These are phyloP conservation scores for Chrysomela aeneicollis DNA, from an alignment of 2,888 invertebrate genomes.

Conservation along the genomic window DNA sequence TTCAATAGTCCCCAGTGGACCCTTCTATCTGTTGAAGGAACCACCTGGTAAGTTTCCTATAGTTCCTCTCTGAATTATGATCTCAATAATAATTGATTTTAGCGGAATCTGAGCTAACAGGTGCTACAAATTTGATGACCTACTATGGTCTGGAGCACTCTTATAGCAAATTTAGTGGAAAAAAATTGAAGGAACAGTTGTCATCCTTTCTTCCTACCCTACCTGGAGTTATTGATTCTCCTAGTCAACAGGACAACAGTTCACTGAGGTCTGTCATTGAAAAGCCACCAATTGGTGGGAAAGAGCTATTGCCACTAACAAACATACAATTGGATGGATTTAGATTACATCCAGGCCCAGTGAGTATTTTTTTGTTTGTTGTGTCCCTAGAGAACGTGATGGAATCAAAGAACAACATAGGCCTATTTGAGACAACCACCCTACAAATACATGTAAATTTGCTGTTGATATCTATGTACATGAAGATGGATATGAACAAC, in stretches of 20 bases:
- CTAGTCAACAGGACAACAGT: slow-evolving; percentile 86
- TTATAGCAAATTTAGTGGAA: slow-evolving; percentile 96
- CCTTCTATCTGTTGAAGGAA: slow-evolving; percentile 98
- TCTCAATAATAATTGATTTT: slow-evolving; percentile 47
- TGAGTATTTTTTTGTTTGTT: slow-evolving; percentile 46
- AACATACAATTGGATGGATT: slow-evolving; percentile 92
- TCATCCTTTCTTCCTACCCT: slow-evolving; percentile 95
- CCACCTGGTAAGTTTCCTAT: slow-evolving; percentile 75
- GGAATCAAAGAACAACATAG: no score
- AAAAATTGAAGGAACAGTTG: slow-evolving; percentile 92
- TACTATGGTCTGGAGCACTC: slow-evolving; percentile 97
- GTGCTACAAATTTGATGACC: slow-evolving; percentile 96
- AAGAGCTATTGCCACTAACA: slow-evolving; percentile 85
- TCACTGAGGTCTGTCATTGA: slow-evolving; percentile 93
- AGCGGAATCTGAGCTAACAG: slow-evolving; percentile 93
- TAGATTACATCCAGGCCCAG: slow-evolving; percentile 92
- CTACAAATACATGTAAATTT: no score
- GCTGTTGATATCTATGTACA: no score
- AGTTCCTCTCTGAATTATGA: neutral
- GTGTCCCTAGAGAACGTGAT: no score
- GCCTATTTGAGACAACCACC: no score
- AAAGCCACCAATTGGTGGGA: slow-evolving; percentile 92
- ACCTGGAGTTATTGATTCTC: slow-evolving; percentile 94
- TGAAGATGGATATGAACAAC: no score
- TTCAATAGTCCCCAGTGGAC: slow-evolving; percentile 95